Evolutionary conservation across 2,113 vertebrate species (phyloP).

Genomic region (Alethe castanea): DNA sequence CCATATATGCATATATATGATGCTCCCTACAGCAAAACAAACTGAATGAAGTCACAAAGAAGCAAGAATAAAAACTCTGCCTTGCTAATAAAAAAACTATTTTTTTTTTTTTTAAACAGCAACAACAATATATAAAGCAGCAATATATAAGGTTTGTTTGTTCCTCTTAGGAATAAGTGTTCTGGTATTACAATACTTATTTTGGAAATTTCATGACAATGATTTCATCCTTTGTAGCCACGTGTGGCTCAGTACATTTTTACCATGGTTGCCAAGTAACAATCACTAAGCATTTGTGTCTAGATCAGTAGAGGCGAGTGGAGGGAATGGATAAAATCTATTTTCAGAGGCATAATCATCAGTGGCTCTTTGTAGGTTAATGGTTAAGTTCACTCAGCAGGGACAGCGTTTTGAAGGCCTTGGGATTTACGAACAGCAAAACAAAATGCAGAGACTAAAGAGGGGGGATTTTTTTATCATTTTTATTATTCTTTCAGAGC

Average conservation of each 20-base stretch:
- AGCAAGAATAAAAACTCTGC: background rate
- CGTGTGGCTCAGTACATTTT: constrained; percentile 59
- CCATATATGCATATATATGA: fast-evolving
- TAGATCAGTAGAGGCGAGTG: constrained; percentile 36
- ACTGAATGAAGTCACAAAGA: background rate
- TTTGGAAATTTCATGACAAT: constrained; percentile 54
- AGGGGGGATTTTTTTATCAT: background rate
- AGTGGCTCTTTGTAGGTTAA: constrained; percentile 5
- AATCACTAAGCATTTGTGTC: constrained; percentile 56
- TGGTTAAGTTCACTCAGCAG: constrained; percentile 12
- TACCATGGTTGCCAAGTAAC: constrained; percentile 65
- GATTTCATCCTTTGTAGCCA: constrained; percentile 58
- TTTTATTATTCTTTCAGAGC: background rate
- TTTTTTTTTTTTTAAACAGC: background rate
- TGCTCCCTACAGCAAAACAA: background rate
- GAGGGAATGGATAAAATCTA: constrained; percentile 44
- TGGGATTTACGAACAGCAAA: constrained; percentile 22
- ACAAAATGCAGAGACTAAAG: constrained; percentile 1
- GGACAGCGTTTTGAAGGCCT: background rate
- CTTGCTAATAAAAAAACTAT: background rate
- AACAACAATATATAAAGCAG: background rate
- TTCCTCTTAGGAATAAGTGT: background rate
- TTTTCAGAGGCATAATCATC: constrained; percentile 44
- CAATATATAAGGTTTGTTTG: background rate
- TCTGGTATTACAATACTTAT: constrained; percentile 26